Percentiles rank a stretch among this genome's conserved stretches.
phyloP scores from a whole-genome alignment of 1,140 invertebrate genomes.

The Panagrolaimus sp. region DNA sequence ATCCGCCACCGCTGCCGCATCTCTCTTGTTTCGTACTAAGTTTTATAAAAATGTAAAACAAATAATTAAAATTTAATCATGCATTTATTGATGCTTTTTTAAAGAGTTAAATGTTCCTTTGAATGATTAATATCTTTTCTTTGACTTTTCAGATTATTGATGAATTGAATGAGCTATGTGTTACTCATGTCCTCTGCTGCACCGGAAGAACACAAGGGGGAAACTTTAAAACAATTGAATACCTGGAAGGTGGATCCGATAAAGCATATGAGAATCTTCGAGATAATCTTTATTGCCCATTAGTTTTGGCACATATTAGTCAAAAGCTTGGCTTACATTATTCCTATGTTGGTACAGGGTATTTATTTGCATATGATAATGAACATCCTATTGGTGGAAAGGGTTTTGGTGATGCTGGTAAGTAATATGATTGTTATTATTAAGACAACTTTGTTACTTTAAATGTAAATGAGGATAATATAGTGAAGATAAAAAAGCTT shows the following conservation, averaged over 20 bases:
- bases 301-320: slow-evolving; percentile 41
- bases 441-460: slow-evolving; percentile 9
- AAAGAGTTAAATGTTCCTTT: too few relatives aligned
- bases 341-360: slow-evolving; percentile 55
- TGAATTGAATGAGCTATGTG: slow-evolving; percentile 28
- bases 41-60: too few relatives aligned
- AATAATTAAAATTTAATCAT: too few relatives aligned
- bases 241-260: slow-evolving; percentile 55
- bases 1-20: too few relatives aligned
- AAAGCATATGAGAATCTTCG: slow-evolving; percentile 51
- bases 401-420: slow-evolving; percentile 47
- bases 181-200: slow-evolving; percentile 53
- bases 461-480: too few relatives aligned
- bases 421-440: too few relatives aligned
- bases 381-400: slow-evolving; percentile 50
- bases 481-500: too few relatives aligned
- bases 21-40: too few relatives aligned
- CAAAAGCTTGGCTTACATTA: slow-evolving; percentile 51
- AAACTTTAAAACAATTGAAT: slow-evolving; percentile 53
- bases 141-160: too few relatives aligned
- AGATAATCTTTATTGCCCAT: slow-evolving; percentile 52
- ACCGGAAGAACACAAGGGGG: slow-evolving; percentile 56
- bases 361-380: slow-evolving; percentile 56
- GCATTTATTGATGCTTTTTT: too few relatives aligned
- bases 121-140: too few relatives aligned